Evolutionary conservation across 2,888 invertebrate genomes (phyloP), one percentile per base, ranked within the genome.

Genomic region (Dorcus parallelipipedus): DNA sequence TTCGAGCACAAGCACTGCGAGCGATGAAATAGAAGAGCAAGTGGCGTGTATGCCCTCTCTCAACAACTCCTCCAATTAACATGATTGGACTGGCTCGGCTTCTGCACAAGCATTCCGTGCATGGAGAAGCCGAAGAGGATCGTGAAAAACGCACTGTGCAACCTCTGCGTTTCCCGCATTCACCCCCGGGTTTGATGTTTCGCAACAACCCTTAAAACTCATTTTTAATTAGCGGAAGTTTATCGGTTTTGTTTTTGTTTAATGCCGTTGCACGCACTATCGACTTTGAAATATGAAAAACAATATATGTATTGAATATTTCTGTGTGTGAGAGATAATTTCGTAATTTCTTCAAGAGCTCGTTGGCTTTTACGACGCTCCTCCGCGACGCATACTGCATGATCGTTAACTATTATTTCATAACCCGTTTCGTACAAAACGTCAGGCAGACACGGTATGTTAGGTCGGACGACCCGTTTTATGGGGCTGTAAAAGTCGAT

Each of bases 41-140:
- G 58, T 62, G 62, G 54, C 49, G 53, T 51, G 55, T 51, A 54
- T 42, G 50, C 56, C 57, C 61, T 50, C 63, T 55, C 58, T 56
- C 52, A 53, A 61, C 58, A 62, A 60, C 66, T 62, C 62, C 61
- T 67, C 68, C 71, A 71, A 71, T 71, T 71, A 70, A 67, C 63
- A 64, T 68, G 71, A 71, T 71, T 70, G 70, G 66, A 68, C 68
- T 68, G 51, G 56, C 52, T 55, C 45, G 17, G 23, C 45, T 10
- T 45, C 45, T 23, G 45, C 17, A 23, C 45, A 45, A 45, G 23
- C 45, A 45, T 45, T 45, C 26, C 26, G 26, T 33, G 26, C 26
- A 33, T 33, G 26, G 26, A 33, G 26, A 33, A 33, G 26, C 26
- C 26, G 26, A 7, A 33, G 26, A 33, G 26, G 20, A 45, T 45